Evolutionary conservation across 2,888 invertebrate genomes (phyloP).

Genomic region (Folsomia manolachei): DNA sequence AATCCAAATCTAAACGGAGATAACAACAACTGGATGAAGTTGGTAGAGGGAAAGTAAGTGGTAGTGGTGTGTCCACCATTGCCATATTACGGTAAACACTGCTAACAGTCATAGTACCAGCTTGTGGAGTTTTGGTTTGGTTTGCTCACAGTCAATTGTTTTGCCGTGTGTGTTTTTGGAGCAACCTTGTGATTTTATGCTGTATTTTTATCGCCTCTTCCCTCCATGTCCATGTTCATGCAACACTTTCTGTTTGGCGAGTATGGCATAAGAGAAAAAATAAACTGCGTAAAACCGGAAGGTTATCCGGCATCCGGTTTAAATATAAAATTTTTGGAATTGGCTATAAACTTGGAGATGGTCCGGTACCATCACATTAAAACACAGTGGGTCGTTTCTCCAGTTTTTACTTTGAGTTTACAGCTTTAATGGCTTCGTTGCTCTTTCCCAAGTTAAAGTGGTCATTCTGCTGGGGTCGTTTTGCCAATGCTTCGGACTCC

Average conservation of each 20-base stretch:
- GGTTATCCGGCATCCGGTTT: constrained; percentile 19
- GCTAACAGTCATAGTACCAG: too few species aligned
- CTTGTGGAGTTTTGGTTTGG: background rate
- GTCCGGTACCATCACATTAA: constrained; percentile 16
- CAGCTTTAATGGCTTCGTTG: constrained; percentile 16
- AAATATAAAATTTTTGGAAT: constrained; percentile 22
- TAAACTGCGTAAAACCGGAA: constrained; percentile 2
- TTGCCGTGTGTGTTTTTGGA: background rate
- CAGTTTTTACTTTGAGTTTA: constrained; percentile 18
- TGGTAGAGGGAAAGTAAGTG: background rate
- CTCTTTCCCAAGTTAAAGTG: background rate
- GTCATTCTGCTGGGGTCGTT: background rate
- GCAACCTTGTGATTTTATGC: constrained; percentile 20
- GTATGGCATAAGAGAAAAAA: too few species aligned
- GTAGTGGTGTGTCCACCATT: background rate
- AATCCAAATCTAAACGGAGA: too few species aligned
- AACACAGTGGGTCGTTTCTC: constrained; percentile 17
- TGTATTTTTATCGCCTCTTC: constrained; percentile 8
- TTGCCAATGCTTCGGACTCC: too few species aligned
- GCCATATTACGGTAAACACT: too few species aligned
- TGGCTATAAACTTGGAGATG: constrained; percentile 14
- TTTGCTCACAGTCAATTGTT: background rate
- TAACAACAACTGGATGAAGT: background rate
- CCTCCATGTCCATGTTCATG: too few species aligned
- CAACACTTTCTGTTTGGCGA: constrained; percentile 18